These are phyloP conservation scores for Calyptommatus sinebrachiatus DNA, from an alignment of 2,113 vertebrate species.

Conservation along the genomic window DNA sequence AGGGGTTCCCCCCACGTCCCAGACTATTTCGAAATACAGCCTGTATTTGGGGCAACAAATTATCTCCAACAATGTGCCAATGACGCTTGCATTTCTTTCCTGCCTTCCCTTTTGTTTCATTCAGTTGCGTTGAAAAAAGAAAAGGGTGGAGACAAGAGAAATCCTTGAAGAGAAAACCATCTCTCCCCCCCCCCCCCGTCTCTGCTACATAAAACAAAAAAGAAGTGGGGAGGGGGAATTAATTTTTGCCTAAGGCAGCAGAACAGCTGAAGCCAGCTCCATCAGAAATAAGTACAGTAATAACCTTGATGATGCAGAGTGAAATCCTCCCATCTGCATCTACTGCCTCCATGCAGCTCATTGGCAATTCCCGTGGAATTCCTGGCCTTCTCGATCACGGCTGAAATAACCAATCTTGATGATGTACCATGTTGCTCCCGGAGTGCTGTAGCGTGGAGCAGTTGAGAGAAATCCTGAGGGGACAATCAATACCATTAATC, in stretches of 20 bases:
- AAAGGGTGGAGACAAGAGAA: not conserved
- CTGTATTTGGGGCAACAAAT: not conserved
- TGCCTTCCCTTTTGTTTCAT: not conserved
- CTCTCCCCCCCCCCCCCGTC: no score
- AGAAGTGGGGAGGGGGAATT: not conserved
- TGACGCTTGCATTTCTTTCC: not conserved
- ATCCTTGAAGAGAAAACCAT: slow-evolving; percentile 6
- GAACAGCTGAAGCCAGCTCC: slow-evolving; percentile 11
- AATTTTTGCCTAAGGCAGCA: slow-evolving; percentile 24
- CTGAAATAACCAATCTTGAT: slow-evolving; percentile 23
- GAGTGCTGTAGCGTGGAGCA: slow-evolving; percentile 12
- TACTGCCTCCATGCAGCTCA: not conserved
- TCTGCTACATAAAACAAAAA: not conserved
- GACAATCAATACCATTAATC: slow-evolving; percentile 19
- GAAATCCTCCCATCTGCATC: not conserved
- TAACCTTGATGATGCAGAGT: slow-evolving; percentile 17
- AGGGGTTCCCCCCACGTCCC: no score
- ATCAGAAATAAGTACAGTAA: slow-evolving; percentile 20
- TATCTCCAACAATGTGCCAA: accelerated
- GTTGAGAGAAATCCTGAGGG: slow-evolving; percentile 17
- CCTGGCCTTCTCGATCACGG: slow-evolving; percentile 14
- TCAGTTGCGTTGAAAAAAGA: not conserved
- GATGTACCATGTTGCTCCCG: slow-evolving; percentile 4
- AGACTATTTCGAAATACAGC: not conserved
- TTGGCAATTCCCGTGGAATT: slow-evolving; percentile 30